phyloP scores from a whole-genome alignment of 2,888 invertebrate species.

The Operophtera brumata region DNA sequence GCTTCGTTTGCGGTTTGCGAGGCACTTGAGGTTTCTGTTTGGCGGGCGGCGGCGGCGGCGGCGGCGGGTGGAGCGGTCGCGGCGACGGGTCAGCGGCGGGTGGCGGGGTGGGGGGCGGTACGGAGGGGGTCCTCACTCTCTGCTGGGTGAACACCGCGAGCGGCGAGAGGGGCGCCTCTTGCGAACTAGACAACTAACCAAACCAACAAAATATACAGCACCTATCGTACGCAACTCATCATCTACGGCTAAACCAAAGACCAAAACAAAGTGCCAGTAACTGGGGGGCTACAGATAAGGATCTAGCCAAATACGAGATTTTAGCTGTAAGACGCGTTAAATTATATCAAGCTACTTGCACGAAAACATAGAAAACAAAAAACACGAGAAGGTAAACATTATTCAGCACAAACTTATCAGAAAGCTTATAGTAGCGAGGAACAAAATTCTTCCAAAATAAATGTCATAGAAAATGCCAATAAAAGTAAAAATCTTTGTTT shows the following conservation, averaged over 20 bases:
- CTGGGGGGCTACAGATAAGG: conserved; percentile 29
- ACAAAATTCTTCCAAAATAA: conserved; percentile 79
- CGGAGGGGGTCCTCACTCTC: conserved; percentile 54
- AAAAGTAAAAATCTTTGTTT: conserved; percentile 55
- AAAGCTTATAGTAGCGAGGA: conserved; percentile 39
- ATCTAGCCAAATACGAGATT: conserved; percentile 28
- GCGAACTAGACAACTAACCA: conserved; percentile 74
- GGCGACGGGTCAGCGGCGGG: conserved; percentile 37
- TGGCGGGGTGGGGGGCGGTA: conserved; percentile 47
- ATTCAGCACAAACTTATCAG: conserved; percentile 41
- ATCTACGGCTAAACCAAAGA: conserved; percentile 41
- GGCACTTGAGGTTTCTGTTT: conserved; percentile 75
- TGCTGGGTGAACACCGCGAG: conserved; percentile 66
- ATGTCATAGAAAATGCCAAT: conserved; percentile 61
- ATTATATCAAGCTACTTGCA: conserved; percentile 66
- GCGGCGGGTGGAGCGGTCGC: conserved; percentile 52
- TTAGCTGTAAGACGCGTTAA: conserved; percentile 36
- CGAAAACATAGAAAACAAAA: conserved; percentile 58
- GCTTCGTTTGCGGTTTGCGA: conserved; percentile 72
- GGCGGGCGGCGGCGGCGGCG: conserved; percentile 51
- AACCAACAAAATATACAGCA: conserved; percentile 72
- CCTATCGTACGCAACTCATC: conserved; percentile 47
- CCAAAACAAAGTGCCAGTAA: conserved; percentile 51
- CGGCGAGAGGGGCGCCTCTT: conserved; percentile 64
- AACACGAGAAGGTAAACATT: conserved; percentile 33